Conservation (phyloP, 37 sponge, comb jelly and placozoan genomes). For the Petrosia ficiformis region DNA sequence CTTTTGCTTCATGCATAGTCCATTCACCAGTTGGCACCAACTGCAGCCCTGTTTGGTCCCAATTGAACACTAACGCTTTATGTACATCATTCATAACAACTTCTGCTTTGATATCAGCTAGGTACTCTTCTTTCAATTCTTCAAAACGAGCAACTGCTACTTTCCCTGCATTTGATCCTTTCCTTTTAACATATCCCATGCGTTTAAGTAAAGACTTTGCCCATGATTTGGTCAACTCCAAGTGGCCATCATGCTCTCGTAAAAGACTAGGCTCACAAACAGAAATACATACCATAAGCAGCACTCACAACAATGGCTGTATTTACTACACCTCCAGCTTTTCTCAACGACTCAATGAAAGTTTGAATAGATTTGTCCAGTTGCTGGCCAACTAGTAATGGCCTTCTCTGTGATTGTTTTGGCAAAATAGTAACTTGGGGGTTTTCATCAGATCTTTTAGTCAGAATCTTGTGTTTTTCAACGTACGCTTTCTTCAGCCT, state of each 20-base stretch:
- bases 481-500: neutral
- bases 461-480: neutral
- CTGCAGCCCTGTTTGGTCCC: conserved; percentile 52
- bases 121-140: conserved; percentile 29
- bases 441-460: neutral
- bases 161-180: conserved; percentile 21
- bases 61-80: conserved; percentile 34
- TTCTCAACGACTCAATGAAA: neutral
- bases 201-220: conserved; percentile 40
- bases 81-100: conserved; percentile 34
- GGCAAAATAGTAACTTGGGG: neutral
- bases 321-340: conserved; percentile 16
- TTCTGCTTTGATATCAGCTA: conserved; percentile 22
- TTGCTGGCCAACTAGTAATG: conserved; percentile 4
- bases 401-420: conserved; percentile 1
- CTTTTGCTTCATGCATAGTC: conserved; percentile 36
- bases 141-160: conserved; percentile 23
- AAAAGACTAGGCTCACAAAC: conserved; percentile 10
- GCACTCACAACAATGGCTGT: conserved; percentile 47
- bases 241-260: conserved; percentile 28
- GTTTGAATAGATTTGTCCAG: neutral
- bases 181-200: conserved; percentile 46
- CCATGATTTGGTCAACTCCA: conserved; percentile 38
- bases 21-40: conserved; percentile 40
- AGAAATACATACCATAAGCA: conserved; percentile 46